phyloP scores from a whole-genome alignment of 1,140 invertebrate species.

The Scaptomyza hsui region DNA sequence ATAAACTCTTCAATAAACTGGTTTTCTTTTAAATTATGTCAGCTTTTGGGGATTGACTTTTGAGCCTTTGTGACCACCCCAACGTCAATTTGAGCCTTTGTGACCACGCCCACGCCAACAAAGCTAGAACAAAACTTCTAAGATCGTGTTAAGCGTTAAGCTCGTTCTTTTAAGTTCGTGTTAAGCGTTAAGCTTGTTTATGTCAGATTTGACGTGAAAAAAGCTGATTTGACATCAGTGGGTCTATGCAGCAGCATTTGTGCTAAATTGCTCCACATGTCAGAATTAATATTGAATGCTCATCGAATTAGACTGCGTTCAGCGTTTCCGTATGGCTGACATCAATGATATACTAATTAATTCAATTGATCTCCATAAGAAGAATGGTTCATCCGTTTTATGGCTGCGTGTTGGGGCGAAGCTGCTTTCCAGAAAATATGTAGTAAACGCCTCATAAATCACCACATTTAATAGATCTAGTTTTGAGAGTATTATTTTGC shows the following conservation, averaged over 20 bases:
- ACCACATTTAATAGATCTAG: slow-evolving; percentile 66
- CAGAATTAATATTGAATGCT: slow-evolving; percentile 3
- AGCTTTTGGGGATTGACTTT: too few species aligned
- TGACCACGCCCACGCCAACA: too few species aligned
- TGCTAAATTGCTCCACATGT: slow-evolving; percentile 1
- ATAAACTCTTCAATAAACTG: background rate
- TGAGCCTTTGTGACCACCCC: too few species aligned
- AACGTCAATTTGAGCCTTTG: too few species aligned
- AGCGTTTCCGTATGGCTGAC: slow-evolving; percentile 16
- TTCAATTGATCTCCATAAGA: slow-evolving; percentile 50
- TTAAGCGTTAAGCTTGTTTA: too few species aligned
- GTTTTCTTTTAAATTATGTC: background rate
- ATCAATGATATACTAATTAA: slow-evolving; percentile 25
- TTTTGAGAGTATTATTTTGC: slow-evolving; percentile 54
- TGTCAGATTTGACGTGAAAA: too few species aligned
- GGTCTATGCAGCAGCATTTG: background rate
- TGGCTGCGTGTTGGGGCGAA: slow-evolving; percentile 2
- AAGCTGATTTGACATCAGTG: too few species aligned
- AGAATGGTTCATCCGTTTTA: slow-evolving; percentile 27
- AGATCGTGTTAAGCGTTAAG: too few species aligned
- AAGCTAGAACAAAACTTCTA: too few species aligned
- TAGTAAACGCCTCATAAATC: slow-evolving; percentile 67
- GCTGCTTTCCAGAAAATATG: slow-evolving; percentile 61
- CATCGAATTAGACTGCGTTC: slow-evolving; percentile 16
- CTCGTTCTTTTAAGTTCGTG: too few species aligned